Evolutionary conservation across 1,140 invertebrate genomes (phyloP).

Genomic region (Rhopalosiphum maidis): DNA sequence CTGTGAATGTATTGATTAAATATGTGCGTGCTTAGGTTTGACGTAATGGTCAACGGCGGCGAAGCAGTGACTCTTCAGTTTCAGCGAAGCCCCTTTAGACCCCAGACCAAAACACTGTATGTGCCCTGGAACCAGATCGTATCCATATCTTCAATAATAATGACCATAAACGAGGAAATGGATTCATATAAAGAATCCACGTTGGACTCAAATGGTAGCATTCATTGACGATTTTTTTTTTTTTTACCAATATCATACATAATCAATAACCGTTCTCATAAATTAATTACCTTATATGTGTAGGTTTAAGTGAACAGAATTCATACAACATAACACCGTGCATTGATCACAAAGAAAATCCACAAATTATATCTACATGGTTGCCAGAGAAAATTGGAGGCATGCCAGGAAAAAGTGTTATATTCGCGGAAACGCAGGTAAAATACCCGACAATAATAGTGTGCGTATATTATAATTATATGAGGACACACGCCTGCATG

Average conservation of each 20-base stretch:
- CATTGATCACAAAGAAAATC: slow-evolving; percentile 86
- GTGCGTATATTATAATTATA: no score
- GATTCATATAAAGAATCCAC: slow-evolving; percentile 58
- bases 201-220: background rate
- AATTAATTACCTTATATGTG: background rate
- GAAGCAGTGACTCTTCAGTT: slow-evolving; percentile 97
- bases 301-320: slow-evolving; percentile 34
- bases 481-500: no score
- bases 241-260: background rate
- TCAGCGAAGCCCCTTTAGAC: slow-evolving; percentile 89
- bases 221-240: background rate
- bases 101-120: slow-evolving; percentile 84
- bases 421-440: slow-evolving; percentile 89
- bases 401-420: slow-evolving; percentile 78
- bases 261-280: background rate
- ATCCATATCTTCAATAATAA: slow-evolving; percentile 83
- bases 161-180: slow-evolving; percentile 80
- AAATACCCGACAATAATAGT: slow-evolving; percentile 23
- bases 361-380: slow-evolving; percentile 84
- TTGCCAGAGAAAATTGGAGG: slow-evolving; percentile 84
- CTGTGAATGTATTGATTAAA: background rate
- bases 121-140: slow-evolving; percentile 96
- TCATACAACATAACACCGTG: slow-evolving; percentile 64
- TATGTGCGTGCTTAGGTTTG: slow-evolving; percentile 78
- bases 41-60: slow-evolving; percentile 97